Evolutionary conservation across 2,113 vertebrate species (phyloP).

Genomic region (Terrapene triunguis): DNA sequence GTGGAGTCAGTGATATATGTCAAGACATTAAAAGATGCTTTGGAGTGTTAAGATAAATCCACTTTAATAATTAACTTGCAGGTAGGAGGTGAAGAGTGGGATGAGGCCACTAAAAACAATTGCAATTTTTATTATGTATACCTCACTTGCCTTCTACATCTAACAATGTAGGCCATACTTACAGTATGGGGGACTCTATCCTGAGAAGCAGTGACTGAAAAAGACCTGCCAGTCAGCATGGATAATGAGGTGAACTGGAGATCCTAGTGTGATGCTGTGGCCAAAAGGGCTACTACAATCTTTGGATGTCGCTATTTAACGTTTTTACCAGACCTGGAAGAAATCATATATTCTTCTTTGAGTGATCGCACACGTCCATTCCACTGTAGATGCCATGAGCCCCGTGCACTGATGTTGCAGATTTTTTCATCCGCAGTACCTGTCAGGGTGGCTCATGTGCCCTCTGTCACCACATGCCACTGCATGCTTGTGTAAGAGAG

Average conservation of each 20-base stretch:
- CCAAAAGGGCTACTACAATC: neutral
- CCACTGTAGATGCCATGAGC: neutral
- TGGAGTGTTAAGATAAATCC: slow-evolving; percentile 54
- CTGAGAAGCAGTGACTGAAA: neutral
- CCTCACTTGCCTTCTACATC: neutral
- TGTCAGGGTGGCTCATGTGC: neutral
- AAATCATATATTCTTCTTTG: neutral
- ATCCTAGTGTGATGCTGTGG: neutral
- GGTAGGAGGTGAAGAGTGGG: slow-evolving; percentile 34
- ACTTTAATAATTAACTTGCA: slow-evolving; percentile 51
- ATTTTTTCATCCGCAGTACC: neutral
- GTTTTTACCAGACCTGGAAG: neutral
- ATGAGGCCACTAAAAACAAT: slow-evolving; percentile 49
- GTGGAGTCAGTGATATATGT: slow-evolving; percentile 50
- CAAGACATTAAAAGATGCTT: slow-evolving; percentile 48
- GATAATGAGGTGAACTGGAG: neutral
- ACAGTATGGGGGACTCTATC: neutral
- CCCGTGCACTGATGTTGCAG: neutral
- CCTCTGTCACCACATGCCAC: neutral
- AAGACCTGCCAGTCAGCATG: neutral
- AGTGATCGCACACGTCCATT: neutral
- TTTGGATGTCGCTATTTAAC: neutral
- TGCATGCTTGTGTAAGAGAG: neutral
- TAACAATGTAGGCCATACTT: neutral
- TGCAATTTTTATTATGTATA: slow-evolving; percentile 32